phyloP scores from a whole-genome alignment of 92 coral and sea anemone species.

The Bergia puertoricense region DNA sequence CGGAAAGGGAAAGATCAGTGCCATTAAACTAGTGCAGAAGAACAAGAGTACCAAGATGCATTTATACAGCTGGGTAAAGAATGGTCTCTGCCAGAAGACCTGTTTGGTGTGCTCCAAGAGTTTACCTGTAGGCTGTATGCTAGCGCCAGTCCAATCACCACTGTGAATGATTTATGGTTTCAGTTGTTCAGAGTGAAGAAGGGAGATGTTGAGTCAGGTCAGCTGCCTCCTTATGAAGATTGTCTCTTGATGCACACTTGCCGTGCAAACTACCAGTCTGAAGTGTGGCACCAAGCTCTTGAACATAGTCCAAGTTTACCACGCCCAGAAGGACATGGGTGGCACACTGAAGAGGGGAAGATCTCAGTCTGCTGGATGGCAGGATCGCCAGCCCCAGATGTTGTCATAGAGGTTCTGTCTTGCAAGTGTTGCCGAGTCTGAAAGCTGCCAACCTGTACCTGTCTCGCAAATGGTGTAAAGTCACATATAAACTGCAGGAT shows the following conservation, averaged over 20 bases:
- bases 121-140: neutral
- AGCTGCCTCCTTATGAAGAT: conserved; percentile 59
- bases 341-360: conserved; percentile 53
- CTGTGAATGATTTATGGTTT: conserved; percentile 48
- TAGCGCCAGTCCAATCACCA: conserved; percentile 10
- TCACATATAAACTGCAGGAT: conserved; percentile 48
- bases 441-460: conserved; percentile 50
- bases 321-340: conserved; percentile 49
- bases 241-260: conserved; percentile 58
- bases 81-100: conserved; percentile 11
- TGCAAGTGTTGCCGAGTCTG: conserved; percentile 25
- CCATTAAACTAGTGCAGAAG: conserved; percentile 25
- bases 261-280: conserved; percentile 66
- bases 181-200: neutral
- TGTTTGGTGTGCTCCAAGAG: conserved; percentile 49
- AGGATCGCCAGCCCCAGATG: conserved; percentile 61
- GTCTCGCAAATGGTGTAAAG: conserved; percentile 52
- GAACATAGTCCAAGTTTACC: conserved; percentile 50
- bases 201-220: too few species aligned
- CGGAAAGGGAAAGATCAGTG: too few species aligned
- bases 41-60: conserved; percentile 35
- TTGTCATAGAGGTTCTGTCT: conserved; percentile 34
- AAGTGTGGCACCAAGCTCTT: conserved; percentile 48
- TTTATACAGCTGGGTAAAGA: neutral
- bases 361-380: conserved; percentile 55